Evolutionary conservation across 1,140 invertebrate genomes (phyloP), one percentile per base, ranked within the genome.

Genomic region (fruit fly (Drosophila melanogaster)): DNA sequence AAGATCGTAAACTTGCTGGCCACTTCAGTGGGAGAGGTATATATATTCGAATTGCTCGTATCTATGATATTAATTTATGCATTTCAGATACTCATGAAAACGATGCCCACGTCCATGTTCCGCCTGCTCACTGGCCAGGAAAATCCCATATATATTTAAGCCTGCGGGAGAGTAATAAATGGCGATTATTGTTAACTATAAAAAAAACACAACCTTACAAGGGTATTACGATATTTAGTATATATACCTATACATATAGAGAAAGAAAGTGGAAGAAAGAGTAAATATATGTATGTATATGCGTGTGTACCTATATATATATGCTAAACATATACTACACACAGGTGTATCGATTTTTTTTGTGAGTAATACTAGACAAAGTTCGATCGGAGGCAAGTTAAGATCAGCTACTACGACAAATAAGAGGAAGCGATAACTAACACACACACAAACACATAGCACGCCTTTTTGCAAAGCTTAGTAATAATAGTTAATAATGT

Each of bases 21-120:
- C 79, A 99, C 98, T 51, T 99, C 98, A 51, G 98, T 99, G 71
- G 99, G 99, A 86, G 99, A 99, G 95, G 98, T 99, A 93, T 93
- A 15, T 58, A 11, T 56, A 14, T 5, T 10, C 4, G 7, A 38
- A 43, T 6, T 12, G 5, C 12, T 6, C 19, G 19, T 22, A 14
- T 4, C 1, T 19, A 11, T 22, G 2, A 22, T 7, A 22, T 0
- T n/a, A 7, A 47, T n/a, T 22, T 12, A 1, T 15, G 11, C 15
- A 38, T 95, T 95, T 37, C 94, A 99, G 98, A 99, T 99, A 86
- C 94, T 99, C 76, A 99, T 99, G 98, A 99, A 99, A 93, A 99
- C 99, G 49, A 99, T 99, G 99, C 99, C 99, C 65, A 99, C 99
- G 62, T 99, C 99, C 47, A 99, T 99, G 97, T 99, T 99, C 94